These are phyloP conservation scores for Hoplias malabaricus DNA, from an alignment of 2,113 vertebrate genomes.

Conservation along the genomic window DNA sequence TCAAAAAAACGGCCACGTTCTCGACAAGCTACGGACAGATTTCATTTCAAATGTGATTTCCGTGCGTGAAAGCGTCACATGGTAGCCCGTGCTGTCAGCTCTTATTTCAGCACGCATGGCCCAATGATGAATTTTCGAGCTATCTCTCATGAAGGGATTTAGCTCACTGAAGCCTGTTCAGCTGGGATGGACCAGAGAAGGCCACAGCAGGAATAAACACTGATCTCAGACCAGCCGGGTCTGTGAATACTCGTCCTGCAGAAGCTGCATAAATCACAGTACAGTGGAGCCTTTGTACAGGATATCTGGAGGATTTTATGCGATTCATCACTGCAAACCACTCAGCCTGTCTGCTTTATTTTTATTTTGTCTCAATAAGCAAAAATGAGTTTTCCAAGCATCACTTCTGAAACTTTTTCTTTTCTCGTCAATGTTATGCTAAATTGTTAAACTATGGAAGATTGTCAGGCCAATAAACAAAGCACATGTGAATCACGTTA, in stretches of 20 bases:
- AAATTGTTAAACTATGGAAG: neutral
- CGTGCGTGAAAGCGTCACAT: constrained; percentile 55
- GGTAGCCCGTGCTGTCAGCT: constrained; percentile 38
- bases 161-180: constrained; percentile 65
- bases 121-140: constrained; percentile 48
- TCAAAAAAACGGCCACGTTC: constrained; percentile 62
- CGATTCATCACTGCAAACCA: constrained; percentile 66
- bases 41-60: constrained; percentile 65
- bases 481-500: neutral
- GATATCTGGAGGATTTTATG: constrained; percentile 67
- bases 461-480: neutral
- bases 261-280: constrained; percentile 61
- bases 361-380: constrained; percentile 70
- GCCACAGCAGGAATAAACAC: constrained; percentile 54
- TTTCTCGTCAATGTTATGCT: constrained; percentile 34
- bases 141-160: constrained; percentile 55
- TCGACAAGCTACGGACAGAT: constrained; percentile 65
- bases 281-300: constrained; percentile 65
- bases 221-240: constrained; percentile 41
- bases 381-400: constrained; percentile 55
- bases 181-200: constrained; percentile 46
- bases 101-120: constrained; percentile 36
- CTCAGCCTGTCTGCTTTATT: constrained; percentile 64
- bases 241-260: constrained; percentile 68
- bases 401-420: constrained; percentile 19